Conservation (phyloP, 2,888 invertebrate species). For the Leucophora obtusa region DNA sequence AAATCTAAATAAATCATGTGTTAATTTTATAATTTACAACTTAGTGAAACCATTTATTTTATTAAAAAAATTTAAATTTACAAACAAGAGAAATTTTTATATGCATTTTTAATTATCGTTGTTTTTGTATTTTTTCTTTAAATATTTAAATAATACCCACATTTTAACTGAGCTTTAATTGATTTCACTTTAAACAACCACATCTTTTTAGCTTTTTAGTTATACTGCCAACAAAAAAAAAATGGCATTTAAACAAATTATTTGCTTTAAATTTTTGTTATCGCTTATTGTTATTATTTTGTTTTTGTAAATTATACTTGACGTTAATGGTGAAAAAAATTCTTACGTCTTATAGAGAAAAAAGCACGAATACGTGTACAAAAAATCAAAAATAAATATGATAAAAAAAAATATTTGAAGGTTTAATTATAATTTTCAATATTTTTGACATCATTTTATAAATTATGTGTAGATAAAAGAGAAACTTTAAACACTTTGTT, state of each 20-base stretch:
- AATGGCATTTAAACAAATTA: conserved; percentile 45
- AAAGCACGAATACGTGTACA: conserved; percentile 38
- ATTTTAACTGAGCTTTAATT: conserved; percentile 13
- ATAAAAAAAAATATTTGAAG: neutral
- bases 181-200: conserved; percentile 34
- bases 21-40: no score
- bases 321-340: conserved; percentile 14
- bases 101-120: conserved; percentile 5
- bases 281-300: neutral
- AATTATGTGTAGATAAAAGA: neutral
- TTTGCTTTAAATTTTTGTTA: conserved; percentile 5
- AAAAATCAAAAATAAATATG: neutral
- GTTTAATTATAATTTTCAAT: neutral
- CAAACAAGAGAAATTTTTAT: conserved; percentile 17
- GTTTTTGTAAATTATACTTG: neutral
- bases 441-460: neutral
- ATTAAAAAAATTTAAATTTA: neutral
- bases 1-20: no score
- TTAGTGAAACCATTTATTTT: neutral
- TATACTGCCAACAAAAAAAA: conserved; percentile 16
- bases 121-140: conserved; percentile 6
- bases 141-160: neutral
- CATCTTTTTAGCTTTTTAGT: neutral
- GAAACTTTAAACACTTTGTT: neutral
- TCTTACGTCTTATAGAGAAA: conserved; percentile 30